Percentiles rank a stretch among this genome's conserved stretches.
phyloP scores from a whole-genome alignment of 1,140 invertebrate genomes.

The Drosophila biarmipes region DNA sequence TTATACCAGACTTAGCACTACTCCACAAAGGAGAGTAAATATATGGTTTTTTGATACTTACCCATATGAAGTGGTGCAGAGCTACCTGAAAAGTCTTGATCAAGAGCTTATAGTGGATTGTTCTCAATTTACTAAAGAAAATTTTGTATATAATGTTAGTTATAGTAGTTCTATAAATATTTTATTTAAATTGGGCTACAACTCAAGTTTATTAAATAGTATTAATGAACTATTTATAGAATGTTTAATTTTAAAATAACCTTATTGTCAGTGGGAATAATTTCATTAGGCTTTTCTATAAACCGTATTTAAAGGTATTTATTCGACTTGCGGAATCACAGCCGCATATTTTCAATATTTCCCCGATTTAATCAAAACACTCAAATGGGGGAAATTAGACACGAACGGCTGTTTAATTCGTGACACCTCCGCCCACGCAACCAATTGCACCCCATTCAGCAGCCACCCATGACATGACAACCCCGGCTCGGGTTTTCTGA shows the following conservation, averaged over 20 bases:
- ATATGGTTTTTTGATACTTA: not conserved
- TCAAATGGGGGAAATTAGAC: constrained; percentile 4
- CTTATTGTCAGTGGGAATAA: not conserved
- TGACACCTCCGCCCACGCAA: constrained; percentile 37
- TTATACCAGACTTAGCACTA: constrained; percentile 40
- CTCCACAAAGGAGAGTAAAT: constrained; percentile 21
- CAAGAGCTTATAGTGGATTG: no score
- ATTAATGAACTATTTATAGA: no score
- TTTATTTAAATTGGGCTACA: no score
- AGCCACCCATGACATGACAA: constrained; percentile 30
- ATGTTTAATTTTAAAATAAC: not conserved
- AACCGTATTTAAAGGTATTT: not conserved
- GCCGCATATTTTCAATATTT: constrained; percentile 21
- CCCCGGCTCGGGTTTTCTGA: constrained; percentile 11
- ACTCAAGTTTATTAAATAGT: no score
- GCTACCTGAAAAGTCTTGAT: not conserved
- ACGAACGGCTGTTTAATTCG: constrained; percentile 30
- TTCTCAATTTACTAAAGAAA: no score
- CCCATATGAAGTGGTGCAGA: not conserved
- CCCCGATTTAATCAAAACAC: constrained; percentile 30
- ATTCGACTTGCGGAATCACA: constrained; percentile 1
- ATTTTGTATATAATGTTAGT: no score
- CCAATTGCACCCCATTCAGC: constrained; percentile 7
- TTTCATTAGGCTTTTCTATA: not conserved
- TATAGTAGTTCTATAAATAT: no score